These are phyloP conservation scores for Caenorhabditis imperialis DNA, from an alignment of 2,888 invertebrate genomes.

Conservation along the genomic window DNA sequence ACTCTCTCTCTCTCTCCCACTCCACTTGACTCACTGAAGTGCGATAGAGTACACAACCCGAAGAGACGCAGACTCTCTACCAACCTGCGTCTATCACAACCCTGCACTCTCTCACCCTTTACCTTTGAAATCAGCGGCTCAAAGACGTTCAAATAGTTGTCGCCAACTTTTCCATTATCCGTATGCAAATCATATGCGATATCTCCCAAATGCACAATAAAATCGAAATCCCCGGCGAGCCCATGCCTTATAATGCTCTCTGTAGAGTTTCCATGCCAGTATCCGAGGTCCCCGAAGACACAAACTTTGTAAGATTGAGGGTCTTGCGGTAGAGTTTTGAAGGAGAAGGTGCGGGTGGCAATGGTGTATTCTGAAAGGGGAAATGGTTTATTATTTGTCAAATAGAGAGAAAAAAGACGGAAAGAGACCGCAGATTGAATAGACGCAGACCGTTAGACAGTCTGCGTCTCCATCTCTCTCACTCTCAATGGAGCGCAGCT, in stretches of 20 bases:
- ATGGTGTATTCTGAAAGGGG: constrained; percentile 74
- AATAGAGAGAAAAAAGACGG: neutral
- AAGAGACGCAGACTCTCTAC: too few relatives aligned
- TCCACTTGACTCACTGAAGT: too few relatives aligned
- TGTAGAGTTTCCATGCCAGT: constrained; percentile 86
- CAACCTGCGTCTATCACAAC: too few relatives aligned
- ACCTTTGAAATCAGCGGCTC: constrained; percentile 90
- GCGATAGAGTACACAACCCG: too few relatives aligned
- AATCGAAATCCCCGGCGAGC: constrained; percentile 73
- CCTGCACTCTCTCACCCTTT: too few relatives aligned
- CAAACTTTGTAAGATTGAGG: constrained; percentile 80
- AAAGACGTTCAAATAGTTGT: constrained; percentile 93
- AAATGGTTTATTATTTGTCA: neutral
- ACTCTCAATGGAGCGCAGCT: too few relatives aligned
- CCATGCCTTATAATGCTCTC: constrained; percentile 59
- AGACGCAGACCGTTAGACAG: too few relatives aligned
- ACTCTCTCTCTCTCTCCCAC: too few relatives aligned
- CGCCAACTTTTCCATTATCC: constrained; percentile 87
- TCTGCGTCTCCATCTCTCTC: too few relatives aligned
- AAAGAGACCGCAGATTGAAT: too few relatives aligned
- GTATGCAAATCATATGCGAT: constrained; percentile 93
- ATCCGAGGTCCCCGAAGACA: constrained; percentile 95
- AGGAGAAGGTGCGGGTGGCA: constrained; percentile 85
- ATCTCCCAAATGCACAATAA: constrained; percentile 82
- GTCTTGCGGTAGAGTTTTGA: constrained; percentile 82